Evolutionary conservation across 2,797 vertebrate species (phyloP).

Genomic region (Clamator glandarius): DNA sequence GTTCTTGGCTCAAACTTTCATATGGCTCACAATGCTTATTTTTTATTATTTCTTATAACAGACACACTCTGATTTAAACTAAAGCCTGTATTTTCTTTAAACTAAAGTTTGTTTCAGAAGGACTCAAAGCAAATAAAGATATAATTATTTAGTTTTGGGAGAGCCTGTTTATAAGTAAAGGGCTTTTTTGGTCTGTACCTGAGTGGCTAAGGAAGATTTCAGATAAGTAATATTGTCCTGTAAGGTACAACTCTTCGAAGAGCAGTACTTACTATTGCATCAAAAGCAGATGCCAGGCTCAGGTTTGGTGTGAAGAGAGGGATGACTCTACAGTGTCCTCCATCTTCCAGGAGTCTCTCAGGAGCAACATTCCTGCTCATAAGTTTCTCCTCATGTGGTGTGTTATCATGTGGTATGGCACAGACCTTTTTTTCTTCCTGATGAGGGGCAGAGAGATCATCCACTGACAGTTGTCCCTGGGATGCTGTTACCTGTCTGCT

Average conservation of each 20-base stretch:
- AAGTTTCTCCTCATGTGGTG: rapidly evolving
- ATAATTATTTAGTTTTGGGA: neutral
- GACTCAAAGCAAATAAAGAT: neutral
- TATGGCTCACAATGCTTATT: neutral
- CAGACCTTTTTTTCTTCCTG: neutral
- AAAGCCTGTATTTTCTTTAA: neutral
- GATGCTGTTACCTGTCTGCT: neutral
- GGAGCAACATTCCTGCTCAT: rapidly evolving
- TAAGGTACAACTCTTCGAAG: neutral
- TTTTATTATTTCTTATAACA: neutral
- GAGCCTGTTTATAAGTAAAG: neutral
- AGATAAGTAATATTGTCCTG: neutral
- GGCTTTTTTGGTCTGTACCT: neutral
- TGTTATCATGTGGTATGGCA: neutral
- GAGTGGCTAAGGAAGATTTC: neutral
- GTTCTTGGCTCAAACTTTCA: neutral
- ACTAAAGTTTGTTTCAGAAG: neutral
- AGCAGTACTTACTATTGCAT: neutral
- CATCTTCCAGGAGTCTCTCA: neutral
- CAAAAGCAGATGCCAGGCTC: neutral
- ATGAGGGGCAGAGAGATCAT: neutral
- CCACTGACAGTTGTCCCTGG: neutral
- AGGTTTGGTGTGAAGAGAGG: neutral
- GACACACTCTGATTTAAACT: neutral
- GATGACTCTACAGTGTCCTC: neutral